These are phyloP conservation scores for Squalus acanthias DNA, from an alignment of 2,797 vertebrate genomes.

Conservation along the genomic window DNA sequence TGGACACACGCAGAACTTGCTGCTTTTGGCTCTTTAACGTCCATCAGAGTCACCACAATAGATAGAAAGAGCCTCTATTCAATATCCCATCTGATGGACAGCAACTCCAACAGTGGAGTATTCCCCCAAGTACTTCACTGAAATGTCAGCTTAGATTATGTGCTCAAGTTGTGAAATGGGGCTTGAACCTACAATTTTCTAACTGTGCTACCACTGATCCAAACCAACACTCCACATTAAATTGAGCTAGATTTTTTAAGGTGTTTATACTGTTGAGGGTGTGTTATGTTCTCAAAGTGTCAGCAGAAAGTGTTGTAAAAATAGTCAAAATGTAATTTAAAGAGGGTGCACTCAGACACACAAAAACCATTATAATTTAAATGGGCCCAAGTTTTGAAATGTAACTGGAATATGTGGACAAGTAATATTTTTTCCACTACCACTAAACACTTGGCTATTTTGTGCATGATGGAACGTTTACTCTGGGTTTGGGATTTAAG, in stretches of 20 bases:
- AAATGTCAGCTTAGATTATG: too few species aligned
- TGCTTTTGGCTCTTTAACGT: not conserved
- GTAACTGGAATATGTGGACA: not conserved
- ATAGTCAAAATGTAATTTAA: not conserved
- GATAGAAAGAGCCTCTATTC: not conserved
- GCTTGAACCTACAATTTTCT: not conserved
- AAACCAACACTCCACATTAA: not conserved
- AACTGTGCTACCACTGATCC: not conserved
- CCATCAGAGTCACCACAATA: not conserved
- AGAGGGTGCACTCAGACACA: not conserved
- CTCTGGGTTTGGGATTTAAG: not conserved
- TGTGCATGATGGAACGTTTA: not conserved
- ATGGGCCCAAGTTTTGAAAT: not conserved
- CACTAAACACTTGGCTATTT: not conserved
- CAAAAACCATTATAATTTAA: not conserved
- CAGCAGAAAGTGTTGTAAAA: not conserved
- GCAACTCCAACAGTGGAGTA: not conserved
- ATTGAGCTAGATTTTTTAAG: not conserved
- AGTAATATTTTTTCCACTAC: not conserved
- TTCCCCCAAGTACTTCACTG: not conserved
- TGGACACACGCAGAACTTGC: not conserved
- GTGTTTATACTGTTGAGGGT: not conserved
- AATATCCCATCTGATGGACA: not conserved
- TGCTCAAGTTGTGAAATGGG: not conserved
- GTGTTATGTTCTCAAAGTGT: not conserved